A percentile compares a stretch with the other conserved stretches of the same genome.
These are phyloP conservation scores for Calvadosia cruxmelitensis DNA, from an alignment of 30 jellyfish, hydroid and myxozoan genomes.

Conservation along the genomic window DNA sequence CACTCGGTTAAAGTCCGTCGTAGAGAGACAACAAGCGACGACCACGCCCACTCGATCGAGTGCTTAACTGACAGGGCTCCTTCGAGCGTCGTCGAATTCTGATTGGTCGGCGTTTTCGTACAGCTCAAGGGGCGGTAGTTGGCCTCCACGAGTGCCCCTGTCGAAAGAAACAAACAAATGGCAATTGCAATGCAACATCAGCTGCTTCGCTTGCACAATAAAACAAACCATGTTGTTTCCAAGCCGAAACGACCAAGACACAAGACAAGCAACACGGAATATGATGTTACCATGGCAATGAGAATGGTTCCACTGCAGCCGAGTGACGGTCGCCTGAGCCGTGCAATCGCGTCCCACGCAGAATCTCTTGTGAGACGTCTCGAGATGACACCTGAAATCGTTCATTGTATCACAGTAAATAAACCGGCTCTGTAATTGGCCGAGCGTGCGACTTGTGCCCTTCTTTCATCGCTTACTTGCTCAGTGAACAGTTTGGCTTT, in stretches of 20 bases:
- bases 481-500: constrained; percentile 50
- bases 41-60: no score
- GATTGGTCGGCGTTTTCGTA: constrained; percentile 39
- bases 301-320: constrained; percentile 25
- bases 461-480: constrained; percentile 15
- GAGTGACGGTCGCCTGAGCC: constrained; percentile 54
- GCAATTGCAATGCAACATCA: background rate
- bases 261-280: background rate
- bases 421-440: no score
- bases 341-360: constrained; percentile 74
- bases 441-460: background rate
- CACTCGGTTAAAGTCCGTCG: no score
- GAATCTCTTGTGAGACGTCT: constrained; percentile 29
- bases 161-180: background rate
- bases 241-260: background rate
- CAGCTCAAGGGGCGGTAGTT: constrained; percentile 82
- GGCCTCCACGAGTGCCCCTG: constrained; percentile 79
- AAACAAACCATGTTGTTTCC: background rate
- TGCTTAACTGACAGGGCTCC: constrained; percentile 53
- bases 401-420: no score
- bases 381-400: no score
- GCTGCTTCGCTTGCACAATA: background rate
- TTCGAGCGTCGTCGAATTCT: constrained; percentile 16
- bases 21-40: no score
- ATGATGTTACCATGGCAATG: constrained; percentile 62